A percentile compares a stretch with the other conserved stretches of the same genome.
phyloP scores from a whole-genome alignment of 2,113 vertebrate species.

The Mesitornis unicolor region DNA sequence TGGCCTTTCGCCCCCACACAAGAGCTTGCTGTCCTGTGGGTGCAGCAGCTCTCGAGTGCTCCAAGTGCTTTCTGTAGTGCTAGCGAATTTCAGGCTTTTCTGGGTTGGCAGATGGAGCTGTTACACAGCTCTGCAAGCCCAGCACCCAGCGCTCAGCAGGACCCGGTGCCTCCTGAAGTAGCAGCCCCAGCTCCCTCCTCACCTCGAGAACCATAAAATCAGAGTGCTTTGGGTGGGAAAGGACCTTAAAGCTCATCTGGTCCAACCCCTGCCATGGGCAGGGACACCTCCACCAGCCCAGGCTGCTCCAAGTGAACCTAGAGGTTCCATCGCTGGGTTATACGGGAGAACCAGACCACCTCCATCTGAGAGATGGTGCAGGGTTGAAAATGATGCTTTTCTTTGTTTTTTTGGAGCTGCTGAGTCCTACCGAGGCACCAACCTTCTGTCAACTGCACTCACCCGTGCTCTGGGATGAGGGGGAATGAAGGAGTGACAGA shows the following conservation, averaged over 20 bases:
- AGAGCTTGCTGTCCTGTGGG: too few species aligned
- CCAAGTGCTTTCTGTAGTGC: not conserved
- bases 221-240: too few species aligned
- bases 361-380: accelerated
- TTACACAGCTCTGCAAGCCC: accelerated
- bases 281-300: too few species aligned
- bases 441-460: not conserved
- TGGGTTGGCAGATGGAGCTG: not conserved
- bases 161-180: not conserved
- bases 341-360: not conserved
- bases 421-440: not conserved
- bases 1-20: too few species aligned
- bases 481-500: not conserved
- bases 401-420: not conserved
- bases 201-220: too few species aligned
- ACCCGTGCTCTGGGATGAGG: not conserved
- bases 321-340: not conserved
- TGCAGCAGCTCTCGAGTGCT: too few species aligned
- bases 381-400: not conserved
- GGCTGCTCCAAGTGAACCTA: too few species aligned
- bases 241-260: too few species aligned
- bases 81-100: not conserved
- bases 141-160: not conserved
- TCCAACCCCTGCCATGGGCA: too few species aligned
- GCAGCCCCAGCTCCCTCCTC: not conserved